Evolutionary conservation across 2,888 invertebrate genomes (phyloP).

Genomic region (Allygus modestus): DNA sequence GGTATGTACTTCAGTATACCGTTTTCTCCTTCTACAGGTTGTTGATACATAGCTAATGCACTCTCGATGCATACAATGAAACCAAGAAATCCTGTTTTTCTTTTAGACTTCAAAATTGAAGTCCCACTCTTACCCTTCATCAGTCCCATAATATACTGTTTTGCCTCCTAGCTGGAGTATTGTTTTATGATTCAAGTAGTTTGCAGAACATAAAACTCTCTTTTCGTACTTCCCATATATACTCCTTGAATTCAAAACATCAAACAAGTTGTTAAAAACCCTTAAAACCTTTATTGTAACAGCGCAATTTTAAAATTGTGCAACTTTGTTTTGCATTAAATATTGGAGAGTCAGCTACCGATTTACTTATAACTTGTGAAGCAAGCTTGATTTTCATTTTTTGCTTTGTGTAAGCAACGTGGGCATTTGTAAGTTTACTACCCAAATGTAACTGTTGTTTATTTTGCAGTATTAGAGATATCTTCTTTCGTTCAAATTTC

Average conservation of each 20-base stretch:
- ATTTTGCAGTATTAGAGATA: too few relatives aligned
- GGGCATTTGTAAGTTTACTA: conserved; percentile 67
- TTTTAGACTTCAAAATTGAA: conserved; percentile 37
- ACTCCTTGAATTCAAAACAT: conserved; percentile 22
- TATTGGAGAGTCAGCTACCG: conserved; percentile 65
- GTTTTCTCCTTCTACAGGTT: conserved; percentile 21
- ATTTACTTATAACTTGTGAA: conserved; percentile 65
- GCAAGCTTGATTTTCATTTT: conserved; percentile 69
- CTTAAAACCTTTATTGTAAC: conserved; percentile 61
- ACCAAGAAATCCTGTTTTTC: conserved; percentile 49
- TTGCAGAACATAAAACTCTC: neutral
- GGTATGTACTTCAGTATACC: conserved; percentile 24
- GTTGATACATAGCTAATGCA: conserved; percentile 37
- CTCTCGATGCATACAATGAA: conserved; percentile 47
- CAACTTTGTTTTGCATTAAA: conserved; percentile 56
- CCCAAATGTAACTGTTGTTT: conserved; percentile 68
- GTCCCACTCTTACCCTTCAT: neutral
- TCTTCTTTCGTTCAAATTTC: too few relatives aligned
- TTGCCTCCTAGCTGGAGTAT: neutral
- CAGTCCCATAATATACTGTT: conserved; percentile 33
- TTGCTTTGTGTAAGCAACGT: conserved; percentile 66
- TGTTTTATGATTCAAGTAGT: neutral
- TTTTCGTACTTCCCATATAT: conserved; percentile 16
- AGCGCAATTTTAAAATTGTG: conserved; percentile 64
- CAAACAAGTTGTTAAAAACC: conserved; percentile 29